A percentile compares a stretch with the other conserved stretches of the same genome.
Conservation (phyloP, 2,888 invertebrate genomes). For the Podotricha telesiphe region DNA sequence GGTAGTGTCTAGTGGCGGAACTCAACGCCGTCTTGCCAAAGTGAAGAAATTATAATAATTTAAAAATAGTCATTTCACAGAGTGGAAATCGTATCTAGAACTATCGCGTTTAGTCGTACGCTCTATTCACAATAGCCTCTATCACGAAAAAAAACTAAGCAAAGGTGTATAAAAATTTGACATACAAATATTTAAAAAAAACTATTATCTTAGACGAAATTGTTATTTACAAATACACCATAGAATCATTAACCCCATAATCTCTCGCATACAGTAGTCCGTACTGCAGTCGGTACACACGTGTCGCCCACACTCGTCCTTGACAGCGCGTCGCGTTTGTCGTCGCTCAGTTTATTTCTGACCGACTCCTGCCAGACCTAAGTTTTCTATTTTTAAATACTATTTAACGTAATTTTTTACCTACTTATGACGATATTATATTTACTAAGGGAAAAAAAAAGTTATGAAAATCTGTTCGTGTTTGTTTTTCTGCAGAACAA, state of each 20-base stretch:
- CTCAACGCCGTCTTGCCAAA: no score
- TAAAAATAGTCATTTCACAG: no score
- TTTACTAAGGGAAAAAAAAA: no score
- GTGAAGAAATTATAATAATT: no score
- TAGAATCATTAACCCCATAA: conserved; percentile 39
- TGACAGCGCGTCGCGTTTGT: conserved; percentile 39
- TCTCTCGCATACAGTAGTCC: background rate
- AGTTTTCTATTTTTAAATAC: conserved; percentile 35
- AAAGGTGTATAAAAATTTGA: no score
- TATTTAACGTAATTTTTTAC: background rate
- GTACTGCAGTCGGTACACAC: conserved; percentile 30
- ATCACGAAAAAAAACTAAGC: no score
- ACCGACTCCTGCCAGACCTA: conserved; percentile 39
- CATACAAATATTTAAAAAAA: background rate
- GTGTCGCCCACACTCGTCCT: conserved; percentile 44
- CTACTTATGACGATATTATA: background rate
- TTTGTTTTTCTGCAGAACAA: no score
- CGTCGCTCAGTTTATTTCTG: conserved; percentile 35
- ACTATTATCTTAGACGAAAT: background rate
- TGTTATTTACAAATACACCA: conserved; percentile 20
- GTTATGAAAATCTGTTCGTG: no score
- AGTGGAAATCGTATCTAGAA: no score
- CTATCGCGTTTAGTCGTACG: no score
- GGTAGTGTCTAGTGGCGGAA: no score
- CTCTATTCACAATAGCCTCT: no score